Base-by-base conservation (phyloP, 1,140 invertebrate species). In the Panagrolaimus sp. region DNA sequence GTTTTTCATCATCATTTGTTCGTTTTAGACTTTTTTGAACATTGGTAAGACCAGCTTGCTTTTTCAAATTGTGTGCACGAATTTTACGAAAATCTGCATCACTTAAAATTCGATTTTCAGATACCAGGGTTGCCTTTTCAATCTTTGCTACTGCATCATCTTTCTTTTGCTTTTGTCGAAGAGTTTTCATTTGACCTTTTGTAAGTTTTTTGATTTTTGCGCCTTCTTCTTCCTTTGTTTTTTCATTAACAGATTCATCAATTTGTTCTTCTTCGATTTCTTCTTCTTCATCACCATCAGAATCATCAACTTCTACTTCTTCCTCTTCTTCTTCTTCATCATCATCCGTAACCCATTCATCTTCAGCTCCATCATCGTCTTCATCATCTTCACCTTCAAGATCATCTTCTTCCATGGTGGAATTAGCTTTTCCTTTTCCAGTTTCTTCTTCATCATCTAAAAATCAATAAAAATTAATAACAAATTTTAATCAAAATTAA, bases 61-160 rank as follows among this genome's bases (percentile, higher is more conserved):
- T 72, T 26, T 76, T 70, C 14, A 81, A 21, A 66, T 81, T 77
- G 46, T 79, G 74, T 6, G 66, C 74, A 44, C 71, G 64, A 48
- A 83, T 84, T 69, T 78, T 71, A 65, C 83, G 79, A 81, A 98
- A 98, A 83, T 99, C 95, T 83, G 93, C 91, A 85, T 98, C 93
- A 0, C 91, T 92, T 44, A 98, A 88, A 73, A 99, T 89, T 73
- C 91, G 87, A 17, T 88, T 88, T 52, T 89, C 84, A 52, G 89
- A 90, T 67, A 94, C 86, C 81, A 89, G 85, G 65, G 89, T 86
- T 1, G 93, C 92, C 78, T 88, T 88, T 73, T 85, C 85, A 73
- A 78, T 73, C 17, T 58, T 21, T 12, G 52, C 21, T 65, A 76
- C 78, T 69, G 86, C 85, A 9, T 14, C 52, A 28, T 24, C 46